These are phyloP conservation scores for Nycticebus coucang DNA, from an alignment of 2,113 vertebrate genomes.

Conservation along the genomic window DNA sequence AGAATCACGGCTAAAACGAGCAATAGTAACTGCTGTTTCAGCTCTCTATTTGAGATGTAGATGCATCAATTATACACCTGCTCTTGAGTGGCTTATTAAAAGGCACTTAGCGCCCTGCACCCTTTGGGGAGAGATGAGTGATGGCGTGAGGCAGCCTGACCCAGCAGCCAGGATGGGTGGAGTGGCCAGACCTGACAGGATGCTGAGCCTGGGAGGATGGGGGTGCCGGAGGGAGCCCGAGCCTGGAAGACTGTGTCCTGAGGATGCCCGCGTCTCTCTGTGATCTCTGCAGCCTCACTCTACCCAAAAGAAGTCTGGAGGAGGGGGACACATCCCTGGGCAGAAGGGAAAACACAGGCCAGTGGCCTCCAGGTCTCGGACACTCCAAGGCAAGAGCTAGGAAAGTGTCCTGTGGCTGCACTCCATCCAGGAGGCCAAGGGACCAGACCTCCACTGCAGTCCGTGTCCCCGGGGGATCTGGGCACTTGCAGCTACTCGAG, in stretches of 20 bases:
- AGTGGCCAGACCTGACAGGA: background rate
- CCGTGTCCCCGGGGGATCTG: background rate
- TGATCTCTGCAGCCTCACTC: background rate
- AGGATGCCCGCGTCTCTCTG: background rate
- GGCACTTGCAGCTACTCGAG: background rate
- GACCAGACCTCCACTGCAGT: background rate
- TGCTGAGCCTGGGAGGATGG: background rate
- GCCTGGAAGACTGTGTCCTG: background rate
- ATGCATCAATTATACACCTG: background rate
- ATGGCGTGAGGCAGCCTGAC: background rate
- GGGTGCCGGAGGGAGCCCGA: background rate
- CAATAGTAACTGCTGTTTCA: background rate
- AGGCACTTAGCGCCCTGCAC: constrained; percentile 13
- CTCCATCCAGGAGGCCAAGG: background rate
- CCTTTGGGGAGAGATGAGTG: background rate
- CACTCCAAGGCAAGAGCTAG: background rate
- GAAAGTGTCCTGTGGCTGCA: background rate
- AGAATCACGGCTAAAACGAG: background rate
- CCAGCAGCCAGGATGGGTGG: background rate
- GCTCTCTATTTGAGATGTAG: background rate
- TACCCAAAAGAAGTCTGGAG: background rate
- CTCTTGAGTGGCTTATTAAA: constrained; percentile 34
- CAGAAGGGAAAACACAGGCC: background rate
- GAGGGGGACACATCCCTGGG: background rate
- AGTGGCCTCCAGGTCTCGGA: background rate